Evolutionary conservation across 2,797 vertebrate genomes (phyloP).

Genomic region (Parauchenoglanis punctatus): DNA sequence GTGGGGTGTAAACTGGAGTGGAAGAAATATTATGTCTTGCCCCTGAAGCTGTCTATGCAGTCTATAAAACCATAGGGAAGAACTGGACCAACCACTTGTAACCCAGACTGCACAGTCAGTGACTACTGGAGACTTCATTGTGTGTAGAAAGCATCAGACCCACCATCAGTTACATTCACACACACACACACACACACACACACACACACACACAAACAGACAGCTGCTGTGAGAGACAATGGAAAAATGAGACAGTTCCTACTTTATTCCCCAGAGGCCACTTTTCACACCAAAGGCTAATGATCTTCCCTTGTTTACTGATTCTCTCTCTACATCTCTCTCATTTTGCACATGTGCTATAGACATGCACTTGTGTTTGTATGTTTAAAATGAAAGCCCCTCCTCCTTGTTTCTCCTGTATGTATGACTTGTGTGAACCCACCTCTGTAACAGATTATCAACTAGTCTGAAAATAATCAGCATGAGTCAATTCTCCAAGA

Average conservation of each 20-base stretch:
- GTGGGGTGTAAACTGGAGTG: conserved; percentile 21
- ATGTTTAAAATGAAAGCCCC: conserved; percentile 35
- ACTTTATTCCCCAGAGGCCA: conserved; percentile 1
- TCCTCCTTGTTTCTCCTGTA: conserved; percentile 23
- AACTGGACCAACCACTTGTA: conserved; percentile 45
- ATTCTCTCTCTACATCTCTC: conserved; percentile 10
- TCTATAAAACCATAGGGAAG: conserved; percentile 49
- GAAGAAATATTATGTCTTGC: conserved; percentile 34
- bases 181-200: conserved; percentile 16
- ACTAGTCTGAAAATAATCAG: not conserved
- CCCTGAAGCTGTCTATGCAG: conserved; percentile 34
- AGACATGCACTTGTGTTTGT: conserved; percentile 33
- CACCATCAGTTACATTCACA: not conserved
- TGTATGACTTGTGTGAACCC: conserved; percentile 47
- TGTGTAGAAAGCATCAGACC: conserved; percentile 4
- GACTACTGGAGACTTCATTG: conserved; percentile 18
- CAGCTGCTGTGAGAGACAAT: conserved; percentile 1
- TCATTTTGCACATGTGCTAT: conserved; percentile 7
- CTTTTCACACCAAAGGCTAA: conserved; percentile 34
- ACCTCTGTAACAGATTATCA: conserved; percentile 1
- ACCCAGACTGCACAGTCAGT: conserved; percentile 27
- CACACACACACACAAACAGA: not conserved
- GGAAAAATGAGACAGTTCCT: conserved; percentile 23
- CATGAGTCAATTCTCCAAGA: not conserved
- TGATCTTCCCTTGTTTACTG: conserved; percentile 27